phyloP scores from a whole-genome alignment of 1,140 invertebrate species.

The Hycleus cichorii region DNA sequence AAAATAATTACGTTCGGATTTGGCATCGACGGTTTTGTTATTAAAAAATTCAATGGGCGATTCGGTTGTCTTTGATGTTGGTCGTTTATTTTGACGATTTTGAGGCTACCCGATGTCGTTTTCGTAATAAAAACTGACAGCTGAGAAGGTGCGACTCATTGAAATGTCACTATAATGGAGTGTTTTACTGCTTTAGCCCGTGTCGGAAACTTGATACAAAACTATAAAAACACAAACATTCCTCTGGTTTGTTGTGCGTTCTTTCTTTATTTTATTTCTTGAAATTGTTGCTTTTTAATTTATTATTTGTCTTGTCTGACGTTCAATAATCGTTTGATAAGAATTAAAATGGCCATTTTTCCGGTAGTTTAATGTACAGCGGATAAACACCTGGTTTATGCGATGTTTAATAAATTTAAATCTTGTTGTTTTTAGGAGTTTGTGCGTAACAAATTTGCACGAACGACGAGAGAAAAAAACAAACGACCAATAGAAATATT shows the following conservation, averaged over 20 bases:
- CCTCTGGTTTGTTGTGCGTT: not conserved
- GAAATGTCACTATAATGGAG: constrained; percentile 36
- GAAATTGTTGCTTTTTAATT: not conserved
- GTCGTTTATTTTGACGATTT: constrained; percentile 27
- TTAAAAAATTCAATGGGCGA: constrained; percentile 2
- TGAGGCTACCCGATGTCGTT: constrained; percentile 34
- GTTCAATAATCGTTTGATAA: not conserved
- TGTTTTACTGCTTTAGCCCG: constrained; percentile 32
- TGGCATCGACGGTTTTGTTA: too few species aligned
- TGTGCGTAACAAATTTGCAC: too few species aligned
- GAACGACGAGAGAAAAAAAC: too few species aligned
- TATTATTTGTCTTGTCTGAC: not conserved
- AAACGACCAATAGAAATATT: too few species aligned
- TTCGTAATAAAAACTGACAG: constrained; percentile 32
- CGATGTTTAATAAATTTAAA: too few species aligned
- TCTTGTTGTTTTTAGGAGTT: too few species aligned
- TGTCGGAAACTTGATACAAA: constrained; percentile 30
- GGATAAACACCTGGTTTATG: too few species aligned
- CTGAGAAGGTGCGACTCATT: constrained; percentile 32
- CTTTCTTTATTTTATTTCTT: too few species aligned
- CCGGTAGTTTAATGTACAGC: not conserved
- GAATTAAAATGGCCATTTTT: constrained; percentile 2
- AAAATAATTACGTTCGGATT: too few species aligned
- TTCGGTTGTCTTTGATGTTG: constrained; percentile 12
- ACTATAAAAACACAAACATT: constrained; percentile 17